Evolutionary conservation across 2,888 invertebrate genomes (phyloP), one percentile per base, ranked within the genome.

Genomic region (Lutraria lutraria): DNA sequence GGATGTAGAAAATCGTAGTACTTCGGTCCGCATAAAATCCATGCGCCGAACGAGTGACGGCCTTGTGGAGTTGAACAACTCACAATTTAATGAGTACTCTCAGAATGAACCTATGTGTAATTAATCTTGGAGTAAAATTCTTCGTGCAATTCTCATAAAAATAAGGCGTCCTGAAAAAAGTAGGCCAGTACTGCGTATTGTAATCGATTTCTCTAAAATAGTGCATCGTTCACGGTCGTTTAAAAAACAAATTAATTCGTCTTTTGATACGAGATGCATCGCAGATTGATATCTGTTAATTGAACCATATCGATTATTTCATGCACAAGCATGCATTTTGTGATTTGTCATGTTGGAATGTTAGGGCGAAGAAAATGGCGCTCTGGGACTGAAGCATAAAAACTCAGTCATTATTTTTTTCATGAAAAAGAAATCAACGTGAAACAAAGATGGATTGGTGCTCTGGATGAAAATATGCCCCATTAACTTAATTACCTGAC

Each of bases 271-370:
- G 76, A 76, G 76, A 76, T 87, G 82, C 81, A 72, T 60, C 29
- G 54, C 25, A 87, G 87, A 87, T 87, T 43, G 72, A 31, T 87
- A 87, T 87, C 87, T 68, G 54, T 87, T 87, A 87, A 87, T 87
- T 87, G 87, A 82, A 82, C 29, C 54, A 34, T 82, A 87, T 87
- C 54, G 87, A 87, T 87, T 87, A 15, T 31, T 76, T 76, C 76
- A 76, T 10, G 34, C 19, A 31, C 29, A 76, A 31, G 76, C 34
- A 76, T 34, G 76, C 29, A 34, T 34, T 31, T n/a, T 34, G 19
- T 15, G 76, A 76, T 76, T 34, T 34, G 76, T 76, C 76, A 76
- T 34, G 76, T 13, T 34, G 76, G 76, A 76, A 76, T 76, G 76
- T 34, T 34, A 13, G 63, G 25, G 25, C 12, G n/a, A 68, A 13